A percentile compares a stretch with the other conserved stretches of the same genome.
phyloP scores from a whole-genome alignment of 2,888 invertebrate genomes.

The Apotomis betuletana region DNA sequence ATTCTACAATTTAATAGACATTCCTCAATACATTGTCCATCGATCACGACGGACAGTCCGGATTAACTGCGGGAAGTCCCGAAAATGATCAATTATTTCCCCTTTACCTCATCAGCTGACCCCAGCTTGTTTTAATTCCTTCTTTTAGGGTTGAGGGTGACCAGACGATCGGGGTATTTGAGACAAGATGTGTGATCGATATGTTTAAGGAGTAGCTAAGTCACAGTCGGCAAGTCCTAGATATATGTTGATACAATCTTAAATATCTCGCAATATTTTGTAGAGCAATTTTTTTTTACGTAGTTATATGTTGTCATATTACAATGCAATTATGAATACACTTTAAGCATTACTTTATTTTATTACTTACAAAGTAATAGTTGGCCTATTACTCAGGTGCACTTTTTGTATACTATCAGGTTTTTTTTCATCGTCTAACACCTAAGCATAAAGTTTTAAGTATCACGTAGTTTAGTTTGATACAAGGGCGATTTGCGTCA shows the following conservation, averaged over 20 bases:
- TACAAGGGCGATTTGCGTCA: too few relatives aligned
- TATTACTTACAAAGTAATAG: too few relatives aligned
- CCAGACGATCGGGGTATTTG: conserved; percentile 33
- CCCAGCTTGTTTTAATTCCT: conserved; percentile 76
- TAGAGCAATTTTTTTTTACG: too few relatives aligned
- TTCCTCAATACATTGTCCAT: conserved; percentile 63
- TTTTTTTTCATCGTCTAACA: too few relatives aligned
- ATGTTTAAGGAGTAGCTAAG: background rate
- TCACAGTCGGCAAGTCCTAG: background rate
- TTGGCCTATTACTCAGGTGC: too few relatives aligned
- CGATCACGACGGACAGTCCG: conserved; percentile 64
- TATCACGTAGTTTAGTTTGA: too few relatives aligned
- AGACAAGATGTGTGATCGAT: conserved; percentile 3
- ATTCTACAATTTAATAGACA: conserved; percentile 59
- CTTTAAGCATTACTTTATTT: too few relatives aligned
- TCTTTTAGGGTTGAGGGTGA: conserved; percentile 73
- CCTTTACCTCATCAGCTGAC: conserved; percentile 81
- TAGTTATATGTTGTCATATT: too few relatives aligned
- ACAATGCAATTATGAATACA: too few relatives aligned
- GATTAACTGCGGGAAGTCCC: conserved; percentile 75
- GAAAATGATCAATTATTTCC: conserved; percentile 81
- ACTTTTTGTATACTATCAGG: too few relatives aligned
- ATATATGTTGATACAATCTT: background rate
- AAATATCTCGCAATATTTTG: background rate
- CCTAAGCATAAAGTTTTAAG: too few relatives aligned